Evolutionary conservation across 2,888 invertebrate genomes (phyloP).

Genomic region (Cataglyphis livida): DNA sequence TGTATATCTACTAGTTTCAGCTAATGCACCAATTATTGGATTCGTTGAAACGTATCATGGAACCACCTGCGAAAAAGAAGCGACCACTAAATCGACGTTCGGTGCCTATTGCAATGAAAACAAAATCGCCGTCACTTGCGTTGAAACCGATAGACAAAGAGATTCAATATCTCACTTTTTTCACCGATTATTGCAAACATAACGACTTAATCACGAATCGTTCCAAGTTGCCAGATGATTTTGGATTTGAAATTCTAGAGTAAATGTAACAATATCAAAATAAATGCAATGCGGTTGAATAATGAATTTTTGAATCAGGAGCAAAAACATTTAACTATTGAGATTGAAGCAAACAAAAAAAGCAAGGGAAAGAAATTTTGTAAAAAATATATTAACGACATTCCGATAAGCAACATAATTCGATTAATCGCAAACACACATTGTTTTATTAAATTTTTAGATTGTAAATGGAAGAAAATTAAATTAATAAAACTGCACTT

Average conservation of each 20-base stretch:
- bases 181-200: conserved; percentile 78
- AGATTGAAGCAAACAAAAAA: not conserved
- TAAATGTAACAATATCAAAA: conserved; percentile 41
- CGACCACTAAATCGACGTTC: conserved; percentile 77
- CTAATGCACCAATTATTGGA: conserved; percentile 78
- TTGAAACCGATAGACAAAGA: conserved; percentile 77
- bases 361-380: not conserved
- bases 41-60: conserved; percentile 80
- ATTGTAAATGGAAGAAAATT: not conserved
- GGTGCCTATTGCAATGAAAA: conserved; percentile 62
- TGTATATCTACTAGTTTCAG: conserved; percentile 71
- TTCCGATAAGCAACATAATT: conserved; percentile 14
- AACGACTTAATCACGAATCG: conserved; percentile 80
- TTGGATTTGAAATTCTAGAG: conserved; percentile 74
- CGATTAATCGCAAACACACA: conserved; percentile 1
- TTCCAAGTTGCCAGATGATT: conserved; percentile 80
- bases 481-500: conserved; percentile 20
- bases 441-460: not conserved
- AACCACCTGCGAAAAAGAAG: conserved; percentile 74
- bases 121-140: conserved; percentile 61
- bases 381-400: not conserved
- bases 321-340: not conserved
- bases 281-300: not conserved
- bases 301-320: not conserved
- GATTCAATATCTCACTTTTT: conserved; percentile 76